Conservation (phyloP, 2,797 vertebrate genomes). For the Hippoglossus hippoglossus region DNA sequence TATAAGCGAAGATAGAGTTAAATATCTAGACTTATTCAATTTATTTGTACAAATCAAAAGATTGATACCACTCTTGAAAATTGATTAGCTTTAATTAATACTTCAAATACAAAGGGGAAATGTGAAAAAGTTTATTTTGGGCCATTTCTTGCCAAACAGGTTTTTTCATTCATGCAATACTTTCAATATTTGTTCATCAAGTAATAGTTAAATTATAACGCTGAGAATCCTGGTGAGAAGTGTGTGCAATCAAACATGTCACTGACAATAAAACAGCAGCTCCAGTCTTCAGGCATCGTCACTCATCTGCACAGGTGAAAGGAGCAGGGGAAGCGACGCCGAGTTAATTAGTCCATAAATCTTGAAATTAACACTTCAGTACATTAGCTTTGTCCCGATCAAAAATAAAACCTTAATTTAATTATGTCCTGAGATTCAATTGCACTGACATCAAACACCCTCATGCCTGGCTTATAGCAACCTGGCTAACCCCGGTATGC, state of each 20-base stretch:
- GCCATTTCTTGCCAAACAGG: too few relatives aligned
- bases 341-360: background rate
- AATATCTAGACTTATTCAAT: too few relatives aligned
- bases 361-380: background rate
- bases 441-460: background rate
- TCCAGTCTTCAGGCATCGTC: background rate
- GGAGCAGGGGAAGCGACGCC: background rate
- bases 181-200: background rate
- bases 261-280: background rate
- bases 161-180: too few relatives aligned
- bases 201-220: background rate
- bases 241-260: background rate
- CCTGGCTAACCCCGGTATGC: constrained; percentile 8
- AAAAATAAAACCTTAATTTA: background rate
- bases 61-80: too few relatives aligned
- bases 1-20: too few relatives aligned
- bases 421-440: background rate
- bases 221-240: background rate
- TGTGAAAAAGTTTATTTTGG: too few relatives aligned
- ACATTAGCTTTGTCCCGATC: background rate
- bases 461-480: constrained; percentile 3
- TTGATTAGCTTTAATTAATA: too few relatives aligned
- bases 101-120: too few relatives aligned
- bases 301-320: background rate
- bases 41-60: too few relatives aligned